These are phyloP conservation scores for Orchestes rusci DNA, from an alignment of 2,888 invertebrate species.

Conservation along the genomic window DNA sequence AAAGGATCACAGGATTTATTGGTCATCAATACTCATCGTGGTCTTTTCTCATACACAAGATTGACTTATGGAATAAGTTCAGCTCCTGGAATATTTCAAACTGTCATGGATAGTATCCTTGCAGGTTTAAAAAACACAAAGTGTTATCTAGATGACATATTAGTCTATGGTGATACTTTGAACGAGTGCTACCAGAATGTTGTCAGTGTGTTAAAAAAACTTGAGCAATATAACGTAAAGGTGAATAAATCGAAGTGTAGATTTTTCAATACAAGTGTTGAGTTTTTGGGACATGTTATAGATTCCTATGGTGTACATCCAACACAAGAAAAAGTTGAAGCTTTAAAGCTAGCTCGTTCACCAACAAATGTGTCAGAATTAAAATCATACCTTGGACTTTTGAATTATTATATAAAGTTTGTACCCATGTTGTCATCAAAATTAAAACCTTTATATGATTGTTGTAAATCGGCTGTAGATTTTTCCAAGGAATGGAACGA, in stretches of 20 bases:
- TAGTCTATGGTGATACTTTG: constrained; percentile 1
- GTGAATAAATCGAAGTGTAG: neutral
- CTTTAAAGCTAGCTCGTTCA: too few species aligned
- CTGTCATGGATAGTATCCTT: constrained; percentile 7
- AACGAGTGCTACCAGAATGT: constrained; percentile 4
- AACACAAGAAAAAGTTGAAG: constrained; percentile 14
- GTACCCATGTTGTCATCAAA: constrained; percentile 6
- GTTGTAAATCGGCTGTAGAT: neutral
- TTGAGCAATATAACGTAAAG: constrained; percentile 4
- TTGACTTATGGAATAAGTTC: constrained; percentile 12
- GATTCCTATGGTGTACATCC: too few species aligned
- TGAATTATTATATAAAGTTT: constrained; percentile 25
- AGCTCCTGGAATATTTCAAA: constrained; percentile 14
- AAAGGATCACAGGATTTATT: neutral
- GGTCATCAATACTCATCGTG: constrained; percentile 10
- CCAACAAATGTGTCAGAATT: neutral
- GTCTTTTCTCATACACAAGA: constrained; percentile 6
- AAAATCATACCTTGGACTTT: constrained; percentile 14
- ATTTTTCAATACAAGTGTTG: neutral
- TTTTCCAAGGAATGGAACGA: constrained; percentile 7
- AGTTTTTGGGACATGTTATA: too few species aligned
- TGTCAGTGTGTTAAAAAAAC: neutral
- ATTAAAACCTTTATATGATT: constrained; percentile 7
- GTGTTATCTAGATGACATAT: constrained; percentile 17
- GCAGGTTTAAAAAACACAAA: constrained; percentile 5